Base-by-base conservation (phyloP, 2,797 vertebrate genomes). In the Crenichthys baileyi region DNA sequence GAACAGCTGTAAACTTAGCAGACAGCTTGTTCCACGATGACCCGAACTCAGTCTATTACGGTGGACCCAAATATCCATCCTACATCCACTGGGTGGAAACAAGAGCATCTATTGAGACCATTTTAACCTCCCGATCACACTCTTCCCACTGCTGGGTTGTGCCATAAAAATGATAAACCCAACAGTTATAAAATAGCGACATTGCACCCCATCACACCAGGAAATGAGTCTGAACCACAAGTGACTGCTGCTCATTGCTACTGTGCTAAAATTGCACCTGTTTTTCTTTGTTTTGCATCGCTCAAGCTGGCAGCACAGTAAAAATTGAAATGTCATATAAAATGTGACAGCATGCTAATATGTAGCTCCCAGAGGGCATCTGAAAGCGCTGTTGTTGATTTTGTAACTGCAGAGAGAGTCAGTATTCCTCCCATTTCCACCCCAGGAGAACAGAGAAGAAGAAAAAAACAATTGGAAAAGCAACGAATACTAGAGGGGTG, bases 311-410 rank as follows among this genome's bases (percentile, higher is more conserved):
- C 84, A 90, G 85, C 92, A 89, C 86, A 90, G 91, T 92, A 93
- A 93, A 94, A 93, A 93, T 93, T 94, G 92, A 93, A 95, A 92
- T 90, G 93, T 94, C 94, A 91, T 88, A 94, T 94, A 94, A 94
- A 94, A 95, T 72, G 76, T 92, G 91, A 94, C 93, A 93, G 90
- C 89, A 94, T 93, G 93, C 91, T 94, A 94, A 94, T 94, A 92
- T 92, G 93, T 83, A 88, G 87, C 88, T 94, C 94, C 92, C 94
- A 91, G 90, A 92, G 94, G 93, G 90, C 91, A 91, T 90, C 88
- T 91, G 88, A 93, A 93, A 91, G 86, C 58, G 79, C 83, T 92
- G 83, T 82, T 93, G 92, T 94, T 95, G 92, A 93, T 94, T 94
- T 92, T 92, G 91, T 91, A 90, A 93, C 90, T 77, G 87, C 89